Evolutionary conservation across 2,113 vertebrate species (phyloP), one percentile per base, ranked within the genome.

Genomic region (Carassius gibelio): DNA sequence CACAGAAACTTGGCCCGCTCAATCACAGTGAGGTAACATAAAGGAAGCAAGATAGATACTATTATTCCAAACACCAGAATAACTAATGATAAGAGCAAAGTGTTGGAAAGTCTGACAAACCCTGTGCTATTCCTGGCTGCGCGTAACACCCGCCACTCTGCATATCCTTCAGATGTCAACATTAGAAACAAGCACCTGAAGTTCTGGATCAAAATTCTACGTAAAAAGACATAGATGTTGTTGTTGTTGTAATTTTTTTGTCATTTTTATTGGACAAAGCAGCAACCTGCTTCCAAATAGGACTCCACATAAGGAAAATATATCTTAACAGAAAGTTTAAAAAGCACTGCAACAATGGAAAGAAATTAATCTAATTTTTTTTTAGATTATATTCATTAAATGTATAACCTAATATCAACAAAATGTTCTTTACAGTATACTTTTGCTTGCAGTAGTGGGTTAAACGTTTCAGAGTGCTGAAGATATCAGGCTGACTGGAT

Each of bases 1-100:
- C 21, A 50, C 8, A 71, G 17, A 69, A 69, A 50, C 38, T 19
- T 68, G 79, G 62, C 80, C 9, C 48, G 14, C 26, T 19, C 26
- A 71, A 23, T n/a, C 80, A 69, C 9, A 8, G 23, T 50, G 62
- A 52, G 38, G 78, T 81, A 62, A 81, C 23, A 48, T 19, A 82
- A 23, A 82, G 34, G 80, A 82, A 52, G 80, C 8, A 11, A 17
- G 64, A 71, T 34, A 55, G 66, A 82, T 68, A 36, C 23, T 71
- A 21, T 66, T 69, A 69, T 71, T 82, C 6, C 15, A 69, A 55
- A 82, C 64, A 61, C 45, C 76, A 79, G 76, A 79, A 79, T 79
- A 79, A 38, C 55, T 62, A 62, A 79, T 62, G 76, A 79, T 79
- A 61, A 79, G 52, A 79, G 76, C 23, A 19, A 59, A 79, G 42